phyloP scores from a whole-genome alignment of 2,113 vertebrate species.

The Myotis lucifugus region DNA sequence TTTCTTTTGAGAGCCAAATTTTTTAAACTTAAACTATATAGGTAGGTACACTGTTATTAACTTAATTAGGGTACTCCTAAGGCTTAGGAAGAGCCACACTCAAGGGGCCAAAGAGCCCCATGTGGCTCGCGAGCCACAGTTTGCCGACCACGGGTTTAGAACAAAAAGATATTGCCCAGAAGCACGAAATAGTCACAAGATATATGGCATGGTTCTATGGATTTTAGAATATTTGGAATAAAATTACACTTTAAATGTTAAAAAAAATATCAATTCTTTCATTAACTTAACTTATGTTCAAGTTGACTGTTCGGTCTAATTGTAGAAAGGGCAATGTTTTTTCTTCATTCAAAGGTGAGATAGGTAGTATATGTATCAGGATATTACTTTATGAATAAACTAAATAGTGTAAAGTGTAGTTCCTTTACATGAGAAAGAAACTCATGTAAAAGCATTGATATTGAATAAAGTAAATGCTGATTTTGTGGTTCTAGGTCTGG shows the following conservation, averaged over 20 bases:
- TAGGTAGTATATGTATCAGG: not conserved
- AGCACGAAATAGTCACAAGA: not conserved
- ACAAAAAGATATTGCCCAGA: not conserved
- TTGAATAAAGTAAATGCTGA: not conserved
- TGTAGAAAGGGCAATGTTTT: not conserved
- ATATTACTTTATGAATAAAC: not conserved
- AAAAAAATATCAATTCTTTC: not conserved
- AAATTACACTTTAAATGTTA: not conserved
- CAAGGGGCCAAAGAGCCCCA: no score
- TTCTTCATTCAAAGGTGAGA: not conserved
- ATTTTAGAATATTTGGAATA: not conserved
- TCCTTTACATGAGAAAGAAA: not conserved
- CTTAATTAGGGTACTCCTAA: no score
- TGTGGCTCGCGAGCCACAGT: no score
- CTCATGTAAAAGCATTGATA: not conserved
- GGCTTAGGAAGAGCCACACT: no score
- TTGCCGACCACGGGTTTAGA: not conserved
- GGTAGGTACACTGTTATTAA: no score
- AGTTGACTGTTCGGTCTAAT: not conserved
- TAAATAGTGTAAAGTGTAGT: not conserved
- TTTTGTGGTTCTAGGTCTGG: not conserved
- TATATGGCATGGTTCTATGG: not conserved
- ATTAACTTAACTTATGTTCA: slow-evolving; percentile 14
- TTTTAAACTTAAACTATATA: no score
- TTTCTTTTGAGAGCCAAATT: no score